These are phyloP conservation scores for Plestiodon gilberti DNA, from an alignment of 2,113 vertebrate species.

Conservation along the genomic window DNA sequence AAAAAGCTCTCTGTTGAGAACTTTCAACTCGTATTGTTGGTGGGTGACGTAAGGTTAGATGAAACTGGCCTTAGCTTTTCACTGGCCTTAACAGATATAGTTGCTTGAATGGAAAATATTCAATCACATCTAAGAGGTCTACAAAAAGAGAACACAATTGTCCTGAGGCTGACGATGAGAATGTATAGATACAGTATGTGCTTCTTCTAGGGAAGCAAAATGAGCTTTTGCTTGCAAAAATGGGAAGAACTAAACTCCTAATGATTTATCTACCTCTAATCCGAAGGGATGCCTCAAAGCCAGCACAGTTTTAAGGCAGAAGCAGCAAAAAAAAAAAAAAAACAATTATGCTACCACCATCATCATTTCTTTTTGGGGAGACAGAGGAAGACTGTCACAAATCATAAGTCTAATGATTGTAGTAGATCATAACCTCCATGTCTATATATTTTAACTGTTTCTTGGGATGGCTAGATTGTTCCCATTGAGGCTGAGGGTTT, in stretches of 20 bases:
- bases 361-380: constrained; percentile 16
- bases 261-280: background rate
- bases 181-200: constrained; percentile 25
- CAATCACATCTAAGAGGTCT: background rate
- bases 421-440: constrained; percentile 1
- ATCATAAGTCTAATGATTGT: constrained; percentile 44
- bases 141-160: constrained; percentile 7
- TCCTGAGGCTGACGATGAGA: constrained; percentile 3
- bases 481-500: background rate
- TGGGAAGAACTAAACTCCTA: background rate
- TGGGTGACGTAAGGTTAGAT: no score
- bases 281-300: background rate
- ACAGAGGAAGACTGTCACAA: constrained; percentile 23
- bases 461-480: background rate
- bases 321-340: background rate
- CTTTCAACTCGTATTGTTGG: no score
- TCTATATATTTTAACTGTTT: constrained; percentile 22
- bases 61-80: no score
- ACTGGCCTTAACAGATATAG: no score
- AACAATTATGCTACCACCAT: constrained; percentile 1
- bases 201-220: background rate
- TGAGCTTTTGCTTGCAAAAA: background rate
- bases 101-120: background rate
- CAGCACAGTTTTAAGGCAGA: constrained; percentile 32
- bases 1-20: no score